Evolutionary conservation across 1,140 invertebrate genomes (phyloP).

Genomic region (Armadillidium nasatum): DNA sequence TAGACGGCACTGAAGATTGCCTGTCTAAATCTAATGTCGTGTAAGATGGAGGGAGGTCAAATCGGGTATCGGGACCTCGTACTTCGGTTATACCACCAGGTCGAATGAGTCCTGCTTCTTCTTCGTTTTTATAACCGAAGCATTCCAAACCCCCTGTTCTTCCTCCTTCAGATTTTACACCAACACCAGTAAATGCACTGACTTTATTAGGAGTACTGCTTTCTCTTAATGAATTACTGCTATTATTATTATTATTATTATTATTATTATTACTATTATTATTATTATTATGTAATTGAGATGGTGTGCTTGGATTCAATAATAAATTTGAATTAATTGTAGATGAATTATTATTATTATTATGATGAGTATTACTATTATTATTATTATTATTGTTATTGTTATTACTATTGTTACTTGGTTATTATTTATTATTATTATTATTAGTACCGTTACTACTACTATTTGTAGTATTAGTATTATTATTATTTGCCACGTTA

Average conservation of each 20-base stretch:
- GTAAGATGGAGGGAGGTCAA: slow-evolving; percentile 36
- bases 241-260: slow-evolving; percentile 27
- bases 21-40: slow-evolving; percentile 42
- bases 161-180: slow-evolving; percentile 34
- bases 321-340: neutral
- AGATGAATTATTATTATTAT: neutral
- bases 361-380: neutral
- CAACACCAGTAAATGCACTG: slow-evolving; percentile 31
- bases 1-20: slow-evolving; percentile 38
- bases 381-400: neutral
- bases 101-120: slow-evolving; percentile 37
- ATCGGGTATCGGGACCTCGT: slow-evolving; percentile 34
- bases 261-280: too few species aligned
- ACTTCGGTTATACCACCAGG: slow-evolving; percentile 40
- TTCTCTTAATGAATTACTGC: neutral
- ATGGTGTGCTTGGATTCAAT: too few species aligned
- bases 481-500: slow-evolving; percentile 39
- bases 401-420: neutral
- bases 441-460: slow-evolving; percentile 24
- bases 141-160: slow-evolving; percentile 33
- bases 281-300: slow-evolving; percentile 32
- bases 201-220: slow-evolving; percentile 17
- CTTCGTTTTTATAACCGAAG: slow-evolving; percentile 42
- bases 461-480: slow-evolving; percentile 23
- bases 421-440: slow-evolving; percentile 7